Conservation (phyloP, 2,797 vertebrate genomes). For the Cygnus olor region DNA sequence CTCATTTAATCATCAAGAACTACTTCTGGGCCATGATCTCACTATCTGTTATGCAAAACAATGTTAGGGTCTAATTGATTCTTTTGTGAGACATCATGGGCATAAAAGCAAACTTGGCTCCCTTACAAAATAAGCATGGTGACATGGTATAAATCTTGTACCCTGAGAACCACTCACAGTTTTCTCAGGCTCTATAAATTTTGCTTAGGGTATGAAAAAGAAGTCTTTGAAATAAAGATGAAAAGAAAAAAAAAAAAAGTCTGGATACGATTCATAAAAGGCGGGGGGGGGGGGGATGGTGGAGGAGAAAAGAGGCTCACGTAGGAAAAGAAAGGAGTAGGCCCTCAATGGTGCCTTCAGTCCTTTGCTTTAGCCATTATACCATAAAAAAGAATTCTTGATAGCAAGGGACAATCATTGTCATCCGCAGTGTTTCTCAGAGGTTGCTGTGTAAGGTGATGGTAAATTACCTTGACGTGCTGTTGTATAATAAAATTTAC, state of each 20-base stretch:
- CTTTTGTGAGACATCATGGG: neutral
- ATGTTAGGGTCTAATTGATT: slow-evolving; percentile 50
- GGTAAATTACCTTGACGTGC: neutral
- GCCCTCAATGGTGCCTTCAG: neutral
- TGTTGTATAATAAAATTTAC: neutral
- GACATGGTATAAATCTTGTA: slow-evolving; percentile 43
- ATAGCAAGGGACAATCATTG: neutral
- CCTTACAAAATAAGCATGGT: slow-evolving; percentile 57
- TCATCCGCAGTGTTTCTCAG: neutral
- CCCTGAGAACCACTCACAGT: neutral
- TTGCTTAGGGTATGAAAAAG: neutral
- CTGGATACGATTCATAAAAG: neutral
- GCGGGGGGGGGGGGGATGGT: no score
- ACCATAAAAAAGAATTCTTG: neutral
- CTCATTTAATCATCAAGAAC: neutral
- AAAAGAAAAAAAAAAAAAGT: neutral
- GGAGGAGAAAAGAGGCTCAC: no score
- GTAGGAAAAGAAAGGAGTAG: neutral
- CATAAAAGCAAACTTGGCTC: slow-evolving; percentile 73
- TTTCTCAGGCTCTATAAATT: neutral
- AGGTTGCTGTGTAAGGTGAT: neutral
- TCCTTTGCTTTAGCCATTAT: neutral
- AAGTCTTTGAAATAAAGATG: neutral
- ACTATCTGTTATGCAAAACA: slow-evolving; percentile 44
- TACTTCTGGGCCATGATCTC: slow-evolving; percentile 44